These are phyloP conservation scores for Lophius americanus DNA, from an alignment of 2,797 vertebrate species.

Conservation along the genomic window DNA sequence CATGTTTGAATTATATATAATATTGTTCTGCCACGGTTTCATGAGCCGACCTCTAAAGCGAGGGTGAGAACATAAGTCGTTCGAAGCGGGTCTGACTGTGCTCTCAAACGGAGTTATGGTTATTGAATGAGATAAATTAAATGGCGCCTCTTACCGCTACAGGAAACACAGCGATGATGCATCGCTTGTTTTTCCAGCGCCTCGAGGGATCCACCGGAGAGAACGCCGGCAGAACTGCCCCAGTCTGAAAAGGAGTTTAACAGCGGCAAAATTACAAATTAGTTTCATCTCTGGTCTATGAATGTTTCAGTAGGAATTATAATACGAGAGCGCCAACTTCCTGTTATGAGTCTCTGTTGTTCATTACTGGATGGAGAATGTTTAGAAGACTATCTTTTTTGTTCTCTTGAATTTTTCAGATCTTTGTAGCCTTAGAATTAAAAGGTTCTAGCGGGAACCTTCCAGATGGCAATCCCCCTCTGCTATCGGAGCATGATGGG, in stretches of 20 bases:
- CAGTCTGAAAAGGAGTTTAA: not conserved
- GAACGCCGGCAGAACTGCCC: not conserved
- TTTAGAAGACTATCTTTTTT: too few relatives aligned
- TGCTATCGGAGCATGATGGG: too few relatives aligned
- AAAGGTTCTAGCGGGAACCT: too few relatives aligned
- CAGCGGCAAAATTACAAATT: not conserved
- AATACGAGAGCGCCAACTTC: too few relatives aligned
- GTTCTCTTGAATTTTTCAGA: too few relatives aligned
- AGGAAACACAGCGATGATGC: conserved; percentile 6
- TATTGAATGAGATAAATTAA: not conserved
- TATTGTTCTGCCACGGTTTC: not conserved
- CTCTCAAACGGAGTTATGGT: not conserved
- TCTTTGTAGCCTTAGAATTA: too few relatives aligned
- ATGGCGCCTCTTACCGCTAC: conserved; percentile 4
- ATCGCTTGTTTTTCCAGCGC: not conserved
- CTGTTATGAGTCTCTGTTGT: too few relatives aligned
- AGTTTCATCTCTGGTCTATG: not conserved
- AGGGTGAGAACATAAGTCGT: not conserved
- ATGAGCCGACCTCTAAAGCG: not conserved
- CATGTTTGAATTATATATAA: too few relatives aligned
- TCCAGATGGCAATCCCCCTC: too few relatives aligned
- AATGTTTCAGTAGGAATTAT: not conserved
- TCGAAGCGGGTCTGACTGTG: not conserved
- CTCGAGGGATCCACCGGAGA: not conserved
- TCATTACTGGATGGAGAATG: too few relatives aligned